These are phyloP conservation scores for Nesospiza acunhae DNA, from an alignment of 2,113 vertebrate genomes.

Conservation along the genomic window DNA sequence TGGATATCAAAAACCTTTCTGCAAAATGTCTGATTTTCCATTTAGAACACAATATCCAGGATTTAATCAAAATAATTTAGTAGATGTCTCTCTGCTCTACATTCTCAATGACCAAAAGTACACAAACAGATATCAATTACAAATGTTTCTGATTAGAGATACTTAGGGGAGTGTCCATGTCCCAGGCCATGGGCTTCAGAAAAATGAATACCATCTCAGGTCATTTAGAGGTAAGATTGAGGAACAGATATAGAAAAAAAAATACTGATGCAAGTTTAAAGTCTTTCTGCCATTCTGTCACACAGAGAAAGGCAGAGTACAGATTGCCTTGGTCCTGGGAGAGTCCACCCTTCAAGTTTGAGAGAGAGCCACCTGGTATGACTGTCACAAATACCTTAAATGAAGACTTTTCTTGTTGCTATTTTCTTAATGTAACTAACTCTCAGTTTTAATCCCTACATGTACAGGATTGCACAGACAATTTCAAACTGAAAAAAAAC, in stretches of 20 bases:
- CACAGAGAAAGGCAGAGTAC: not conserved
- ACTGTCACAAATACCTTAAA: fast-evolving
- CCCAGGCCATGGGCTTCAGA: not conserved
- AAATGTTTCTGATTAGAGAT: not conserved
- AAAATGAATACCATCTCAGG: not conserved
- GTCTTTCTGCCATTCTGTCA: not conserved
- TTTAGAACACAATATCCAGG: not conserved
- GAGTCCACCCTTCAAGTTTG: not conserved
- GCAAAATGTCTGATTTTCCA: not conserved
- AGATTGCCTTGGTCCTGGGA: not conserved
- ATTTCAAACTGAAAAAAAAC: not conserved
- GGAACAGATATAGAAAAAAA: not conserved
- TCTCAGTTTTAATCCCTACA: not conserved
- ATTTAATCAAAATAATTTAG: not conserved
- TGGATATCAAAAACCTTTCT: not conserved
- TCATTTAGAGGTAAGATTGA: not conserved
- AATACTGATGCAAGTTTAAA: not conserved
- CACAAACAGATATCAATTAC: not conserved
- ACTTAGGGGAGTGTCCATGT: not conserved
- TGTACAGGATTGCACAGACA: not conserved
- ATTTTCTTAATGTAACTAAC: not conserved
- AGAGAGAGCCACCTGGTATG: not conserved
- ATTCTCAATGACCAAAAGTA: not conserved
- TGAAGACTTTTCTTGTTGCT: not conserved
- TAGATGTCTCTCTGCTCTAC: not conserved